Evolutionary conservation across 2,113 vertebrate genomes (phyloP).

Genomic region (Telmatochromis sp.): DNA sequence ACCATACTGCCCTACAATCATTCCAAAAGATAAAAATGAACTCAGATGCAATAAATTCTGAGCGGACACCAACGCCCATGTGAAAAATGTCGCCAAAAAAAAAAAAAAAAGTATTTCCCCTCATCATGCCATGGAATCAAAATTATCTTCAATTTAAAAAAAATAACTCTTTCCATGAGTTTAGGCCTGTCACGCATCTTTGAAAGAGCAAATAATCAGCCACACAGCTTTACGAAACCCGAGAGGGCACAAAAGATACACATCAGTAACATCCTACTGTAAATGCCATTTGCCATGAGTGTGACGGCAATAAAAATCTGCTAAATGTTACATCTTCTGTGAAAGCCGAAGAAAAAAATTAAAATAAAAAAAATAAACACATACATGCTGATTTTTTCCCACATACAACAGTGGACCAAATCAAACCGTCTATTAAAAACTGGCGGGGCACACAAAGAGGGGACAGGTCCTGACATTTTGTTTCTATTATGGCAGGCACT

Average conservation of each 20-base stretch:
- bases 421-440: background rate
- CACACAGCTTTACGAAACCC: background rate
- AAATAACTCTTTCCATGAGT: background rate
- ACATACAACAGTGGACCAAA: background rate
- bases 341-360: background rate
- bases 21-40: background rate
- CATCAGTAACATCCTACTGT: background rate
- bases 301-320: background rate
- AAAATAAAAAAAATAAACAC: background rate
- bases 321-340: background rate
- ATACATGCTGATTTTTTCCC: background rate
- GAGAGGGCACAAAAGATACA: background rate
- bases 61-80: background rate
- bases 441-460: background rate
- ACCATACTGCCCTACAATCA: background rate
- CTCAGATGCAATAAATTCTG: background rate
- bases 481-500: background rate
- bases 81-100: background rate
- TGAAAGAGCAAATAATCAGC: background rate
- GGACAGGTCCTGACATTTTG: background rate
- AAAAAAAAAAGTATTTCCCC: background rate
- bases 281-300: background rate
- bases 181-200: background rate
- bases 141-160: background rate
- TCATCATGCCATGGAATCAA: background rate